These are phyloP conservation scores for Pteropus rufus DNA, from an alignment of 2,797 vertebrate genomes.

Conservation along the genomic window DNA sequence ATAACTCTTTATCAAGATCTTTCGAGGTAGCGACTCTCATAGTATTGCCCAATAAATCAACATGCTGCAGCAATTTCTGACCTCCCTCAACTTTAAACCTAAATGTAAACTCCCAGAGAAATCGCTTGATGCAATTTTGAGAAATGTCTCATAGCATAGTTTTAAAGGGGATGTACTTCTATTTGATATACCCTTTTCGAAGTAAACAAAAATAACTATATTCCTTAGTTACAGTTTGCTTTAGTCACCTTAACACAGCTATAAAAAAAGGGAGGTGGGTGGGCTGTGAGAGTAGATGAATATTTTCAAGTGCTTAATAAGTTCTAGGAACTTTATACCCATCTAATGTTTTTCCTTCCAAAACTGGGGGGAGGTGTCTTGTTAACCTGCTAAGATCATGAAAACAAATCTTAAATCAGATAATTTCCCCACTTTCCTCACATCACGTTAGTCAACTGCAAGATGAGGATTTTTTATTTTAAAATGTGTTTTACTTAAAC, in stretches of 20 bases:
- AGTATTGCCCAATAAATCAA: not conserved
- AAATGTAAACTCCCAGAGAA: not conserved
- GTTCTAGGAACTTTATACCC: not conserved
- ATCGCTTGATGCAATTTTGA: not conserved
- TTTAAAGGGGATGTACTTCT: not conserved
- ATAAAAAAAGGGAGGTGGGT: not conserved
- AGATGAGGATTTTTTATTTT: not conserved
- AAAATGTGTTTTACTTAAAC: not conserved
- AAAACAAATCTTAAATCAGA: not conserved
- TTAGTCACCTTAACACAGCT: not conserved
- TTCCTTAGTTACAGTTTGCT: not conserved
- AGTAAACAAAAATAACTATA: not conserved
- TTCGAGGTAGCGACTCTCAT: not conserved
- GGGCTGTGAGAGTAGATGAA: not conserved
- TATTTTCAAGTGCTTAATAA: not conserved
- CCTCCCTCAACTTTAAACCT: not conserved
- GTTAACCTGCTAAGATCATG: not conserved
- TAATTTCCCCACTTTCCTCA: not conserved
- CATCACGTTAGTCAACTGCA: not conserved
- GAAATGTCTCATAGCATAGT: not conserved
- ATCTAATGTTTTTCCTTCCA: not conserved
- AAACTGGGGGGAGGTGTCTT: not conserved
- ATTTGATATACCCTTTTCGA: not conserved
- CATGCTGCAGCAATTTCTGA: not conserved
- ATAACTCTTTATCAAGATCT: not conserved